Evolutionary conservation across 2,888 invertebrate genomes (phyloP).

Genomic region (Synanthedon vespiformis): DNA sequence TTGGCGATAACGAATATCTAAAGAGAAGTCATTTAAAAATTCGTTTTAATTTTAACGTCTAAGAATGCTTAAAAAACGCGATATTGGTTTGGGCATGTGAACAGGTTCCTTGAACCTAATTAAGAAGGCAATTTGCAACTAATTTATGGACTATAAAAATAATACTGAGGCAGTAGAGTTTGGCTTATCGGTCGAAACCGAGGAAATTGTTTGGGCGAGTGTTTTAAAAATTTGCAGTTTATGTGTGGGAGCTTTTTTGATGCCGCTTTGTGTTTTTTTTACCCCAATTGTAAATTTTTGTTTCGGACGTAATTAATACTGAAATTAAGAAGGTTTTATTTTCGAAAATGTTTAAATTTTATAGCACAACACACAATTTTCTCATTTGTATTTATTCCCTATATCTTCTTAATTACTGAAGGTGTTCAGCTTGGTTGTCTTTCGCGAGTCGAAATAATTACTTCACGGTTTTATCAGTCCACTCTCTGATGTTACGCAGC

Average conservation of each 20-base stretch:
- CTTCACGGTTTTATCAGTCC: too few relatives aligned
- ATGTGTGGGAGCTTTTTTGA: slow-evolving; percentile 16
- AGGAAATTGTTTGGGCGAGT: slow-evolving; percentile 23
- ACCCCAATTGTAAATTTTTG: slow-evolving; percentile 10
- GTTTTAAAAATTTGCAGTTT: slow-evolving; percentile 24
- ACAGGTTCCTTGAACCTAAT: slow-evolving; percentile 48
- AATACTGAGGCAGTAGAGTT: slow-evolving; percentile 27
- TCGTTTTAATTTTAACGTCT: slow-evolving; percentile 14
- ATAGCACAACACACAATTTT: too few relatives aligned
- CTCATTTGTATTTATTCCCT: too few relatives aligned
- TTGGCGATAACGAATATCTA: slow-evolving; percentile 6
- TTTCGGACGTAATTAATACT: slow-evolving; percentile 1
- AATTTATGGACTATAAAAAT: slow-evolving; percentile 55
- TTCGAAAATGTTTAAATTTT: too few relatives aligned
- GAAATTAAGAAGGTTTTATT: background rate
- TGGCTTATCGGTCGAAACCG: slow-evolving; percentile 33
- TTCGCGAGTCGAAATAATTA: too few relatives aligned
- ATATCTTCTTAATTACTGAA: too few relatives aligned
- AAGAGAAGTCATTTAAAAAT: slow-evolving; percentile 11
- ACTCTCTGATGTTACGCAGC: too few relatives aligned
- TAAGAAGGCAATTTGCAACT: slow-evolving; percentile 63
- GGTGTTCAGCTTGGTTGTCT: too few relatives aligned
- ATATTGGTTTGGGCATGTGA: slow-evolving; percentile 24
- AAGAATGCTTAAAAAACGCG: slow-evolving; percentile 19
- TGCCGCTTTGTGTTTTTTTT: slow-evolving; percentile 8